These are phyloP conservation scores for Zygothrica quintamaculata DNA, from an alignment of 2,888 invertebrate species.

Conservation along the genomic window DNA sequence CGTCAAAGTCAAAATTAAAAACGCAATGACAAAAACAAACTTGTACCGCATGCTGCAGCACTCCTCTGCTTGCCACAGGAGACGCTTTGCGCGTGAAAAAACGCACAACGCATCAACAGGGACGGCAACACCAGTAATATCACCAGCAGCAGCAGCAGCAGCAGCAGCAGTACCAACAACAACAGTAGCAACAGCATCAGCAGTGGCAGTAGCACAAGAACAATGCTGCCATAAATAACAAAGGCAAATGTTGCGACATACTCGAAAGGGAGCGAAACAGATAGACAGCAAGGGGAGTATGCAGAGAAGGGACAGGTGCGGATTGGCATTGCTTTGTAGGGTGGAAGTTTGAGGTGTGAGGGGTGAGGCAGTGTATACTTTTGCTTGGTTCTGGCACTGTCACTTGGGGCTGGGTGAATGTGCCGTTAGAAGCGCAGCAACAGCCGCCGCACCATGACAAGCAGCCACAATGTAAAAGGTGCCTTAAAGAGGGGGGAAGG, in stretches of 20 bases:
- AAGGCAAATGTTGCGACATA: conserved; percentile 66
- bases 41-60: conserved; percentile 5
- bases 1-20: conserved; percentile 66
- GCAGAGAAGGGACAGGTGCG: conserved; percentile 50
- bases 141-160: conserved; percentile 25
- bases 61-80: conserved; percentile 5
- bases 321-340: conserved; percentile 17
- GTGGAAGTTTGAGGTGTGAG: neutral
- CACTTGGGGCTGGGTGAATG: conserved; percentile 58
- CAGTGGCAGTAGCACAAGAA: conserved; percentile 50
- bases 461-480: conserved; percentile 34
- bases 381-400: conserved; percentile 46
- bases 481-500: neutral
- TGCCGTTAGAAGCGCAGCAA: conserved; percentile 67
- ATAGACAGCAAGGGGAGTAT: conserved; percentile 19
- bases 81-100: conserved; percentile 57
- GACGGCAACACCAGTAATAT: conserved; percentile 18
- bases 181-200: conserved; percentile 41
- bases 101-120: conserved; percentile 64
- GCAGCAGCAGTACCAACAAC: conserved; percentile 14
- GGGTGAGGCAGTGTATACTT: conserved; percentile 2
- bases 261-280: conserved; percentile 17
- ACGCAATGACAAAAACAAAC: conserved; percentile 59
- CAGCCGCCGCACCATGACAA: conserved; percentile 52
- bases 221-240: conserved; percentile 78